These are phyloP conservation scores for Helicolenus hilgendorfi DNA, from an alignment of 2,797 vertebrate species.

Conservation along the genomic window DNA sequence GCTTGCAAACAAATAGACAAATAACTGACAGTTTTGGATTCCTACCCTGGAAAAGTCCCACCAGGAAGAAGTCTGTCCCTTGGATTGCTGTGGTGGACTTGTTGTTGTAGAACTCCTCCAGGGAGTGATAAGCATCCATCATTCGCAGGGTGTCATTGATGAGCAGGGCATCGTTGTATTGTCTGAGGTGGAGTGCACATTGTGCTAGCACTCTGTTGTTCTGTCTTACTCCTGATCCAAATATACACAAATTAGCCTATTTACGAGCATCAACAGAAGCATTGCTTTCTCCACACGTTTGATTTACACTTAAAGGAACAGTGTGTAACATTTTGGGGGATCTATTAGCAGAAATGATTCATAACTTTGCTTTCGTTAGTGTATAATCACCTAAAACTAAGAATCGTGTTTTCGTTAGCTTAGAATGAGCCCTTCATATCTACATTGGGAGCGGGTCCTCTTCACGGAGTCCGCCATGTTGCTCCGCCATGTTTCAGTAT, in stretches of 20 bases:
- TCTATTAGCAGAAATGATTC: too few species aligned
- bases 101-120: conserved; percentile 89
- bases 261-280: neutral
- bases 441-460: too few species aligned
- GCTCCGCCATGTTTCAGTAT: neutral
- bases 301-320: neutral
- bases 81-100: conserved; percentile 68
- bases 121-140: conserved; percentile 89
- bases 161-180: conserved; percentile 95
- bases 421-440: too few species aligned
- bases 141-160: conserved; percentile 93
- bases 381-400: too few species aligned
- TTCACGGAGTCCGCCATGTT: too few species aligned
- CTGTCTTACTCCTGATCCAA: conserved; percentile 80
- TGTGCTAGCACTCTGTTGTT: conserved; percentile 80
- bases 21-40: neutral
- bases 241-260: neutral
- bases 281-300: neutral
- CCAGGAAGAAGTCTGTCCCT: conserved; percentile 87
- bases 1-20: neutral
- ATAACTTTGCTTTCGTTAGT: too few species aligned
- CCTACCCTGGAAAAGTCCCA: conserved; percentile 89
- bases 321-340: too few species aligned
- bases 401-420: too few species aligned
- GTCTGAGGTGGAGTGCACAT: conserved; percentile 92